Conservation (phyloP, 2,113 vertebrate species). For the Xiphophorus maculatus region DNA sequence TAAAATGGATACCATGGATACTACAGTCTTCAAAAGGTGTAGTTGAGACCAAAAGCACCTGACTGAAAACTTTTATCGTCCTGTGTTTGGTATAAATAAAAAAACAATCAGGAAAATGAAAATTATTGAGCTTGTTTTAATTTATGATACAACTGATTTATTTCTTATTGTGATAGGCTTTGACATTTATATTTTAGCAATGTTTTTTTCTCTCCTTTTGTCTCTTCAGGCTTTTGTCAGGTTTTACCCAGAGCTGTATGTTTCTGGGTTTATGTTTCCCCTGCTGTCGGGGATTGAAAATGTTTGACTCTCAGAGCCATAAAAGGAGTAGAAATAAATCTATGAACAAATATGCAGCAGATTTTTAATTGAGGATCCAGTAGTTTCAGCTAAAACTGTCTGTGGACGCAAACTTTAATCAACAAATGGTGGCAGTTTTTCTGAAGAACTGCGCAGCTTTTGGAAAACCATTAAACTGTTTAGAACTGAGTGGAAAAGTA, state of each 20-base stretch:
- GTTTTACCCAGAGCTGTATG: background rate
- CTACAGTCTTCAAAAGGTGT: too few relatives aligned
- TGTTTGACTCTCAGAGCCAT: constrained; percentile 11
- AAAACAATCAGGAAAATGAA: too few relatives aligned
- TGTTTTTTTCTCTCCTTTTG: background rate
- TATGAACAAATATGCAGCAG: background rate
- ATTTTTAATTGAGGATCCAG: background rate
- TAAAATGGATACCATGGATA: too few relatives aligned
- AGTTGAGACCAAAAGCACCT: too few relatives aligned
- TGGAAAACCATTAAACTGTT: background rate
- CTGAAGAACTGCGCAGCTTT: constrained; percentile 4
- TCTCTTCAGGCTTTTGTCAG: background rate
- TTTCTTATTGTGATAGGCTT: background rate
- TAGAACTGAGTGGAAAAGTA: constrained; percentile 10
- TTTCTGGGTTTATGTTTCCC: constrained; percentile 3
- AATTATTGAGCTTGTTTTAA: too few relatives aligned
- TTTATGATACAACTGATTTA: too few relatives aligned
- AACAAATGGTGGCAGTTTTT: too few relatives aligned
- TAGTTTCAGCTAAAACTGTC: background rate
- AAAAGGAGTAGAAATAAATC: constrained; percentile 16
- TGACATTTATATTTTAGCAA: background rate
- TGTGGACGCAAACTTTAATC: too few relatives aligned
- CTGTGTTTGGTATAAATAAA: too few relatives aligned
- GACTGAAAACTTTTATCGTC: too few relatives aligned
- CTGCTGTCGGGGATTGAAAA: constrained; percentile 1